Evolutionary conservation across 2,888 invertebrate species (phyloP).

Genomic region (Spisula subtruncata): DNA sequence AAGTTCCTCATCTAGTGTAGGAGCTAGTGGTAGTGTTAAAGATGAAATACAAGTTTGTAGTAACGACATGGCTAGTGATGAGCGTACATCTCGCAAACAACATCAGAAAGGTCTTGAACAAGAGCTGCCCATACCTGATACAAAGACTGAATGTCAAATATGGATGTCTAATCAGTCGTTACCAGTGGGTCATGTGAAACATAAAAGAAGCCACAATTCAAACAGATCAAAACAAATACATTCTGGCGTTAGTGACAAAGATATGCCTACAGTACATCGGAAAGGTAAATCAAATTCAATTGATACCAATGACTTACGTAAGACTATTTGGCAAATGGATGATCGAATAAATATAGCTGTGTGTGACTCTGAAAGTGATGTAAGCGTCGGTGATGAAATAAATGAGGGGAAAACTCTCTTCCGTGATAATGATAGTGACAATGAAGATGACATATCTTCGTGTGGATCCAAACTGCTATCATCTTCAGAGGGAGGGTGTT

Average conservation of each 20-base stretch:
- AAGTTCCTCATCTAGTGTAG: conserved; percentile 34
- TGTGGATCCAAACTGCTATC: conserved; percentile 1
- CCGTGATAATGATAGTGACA: neutral
- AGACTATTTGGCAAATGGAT: neutral
- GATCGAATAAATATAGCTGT: neutral
- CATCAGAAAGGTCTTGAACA: neutral
- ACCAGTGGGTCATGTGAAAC: neutral
- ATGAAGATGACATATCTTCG: conserved; percentile 21
- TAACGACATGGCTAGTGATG: neutral
- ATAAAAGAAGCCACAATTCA: neutral
- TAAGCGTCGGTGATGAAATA: neutral
- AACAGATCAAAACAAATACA: neutral
- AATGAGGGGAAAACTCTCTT: neutral
- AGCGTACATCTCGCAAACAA: neutral
- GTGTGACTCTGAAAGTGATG: neutral
- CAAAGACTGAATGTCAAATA: neutral
- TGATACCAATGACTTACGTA: neutral
- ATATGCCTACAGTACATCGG: neutral
- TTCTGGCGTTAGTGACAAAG: neutral
- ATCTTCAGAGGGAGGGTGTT: neutral
- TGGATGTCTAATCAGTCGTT: conserved; percentile 1
- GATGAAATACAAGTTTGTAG: conserved; percentile 31
- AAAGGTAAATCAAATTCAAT: neutral
- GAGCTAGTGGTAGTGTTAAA: conserved; percentile 52
- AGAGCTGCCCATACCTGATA: neutral